Evolutionary conservation across 2,888 invertebrate species (phyloP), one percentile per base, ranked within the genome.

Genomic region (Ecliptopera silaceata): DNA sequence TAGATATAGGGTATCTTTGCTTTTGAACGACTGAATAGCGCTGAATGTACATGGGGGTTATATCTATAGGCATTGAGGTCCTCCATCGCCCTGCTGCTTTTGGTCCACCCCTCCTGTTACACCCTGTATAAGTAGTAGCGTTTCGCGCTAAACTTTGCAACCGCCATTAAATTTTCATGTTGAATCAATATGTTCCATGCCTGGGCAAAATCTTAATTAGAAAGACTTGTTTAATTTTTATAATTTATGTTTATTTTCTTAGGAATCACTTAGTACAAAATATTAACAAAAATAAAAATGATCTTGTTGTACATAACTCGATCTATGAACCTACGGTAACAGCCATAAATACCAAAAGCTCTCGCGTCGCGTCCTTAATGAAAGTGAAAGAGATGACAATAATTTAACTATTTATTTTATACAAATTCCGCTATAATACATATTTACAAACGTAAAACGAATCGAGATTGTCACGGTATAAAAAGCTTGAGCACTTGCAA

Each of bases 341-440:
- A 65, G 63, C 57, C 64, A 60, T 61, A 59, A 59, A 59, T 58
- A 63, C 51, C 56, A 45, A 52, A 62, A 62, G 59, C 55, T n/a
- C 38, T 34, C 48, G 44, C 45, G 31, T 52, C 46, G 50, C 48
- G 26, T 52, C 46, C 49, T 36, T 31, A 36, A 43, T 56, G 58
- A 68, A 69, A 70, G 61, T 71, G 63, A 72, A 71, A 71, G 56
- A 75, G 62, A 75, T 70, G 64, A 70, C 65, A 78, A 74, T 76
- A 77, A 77, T 77, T 81, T 84, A 86, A 85, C 86, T 89, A 86
- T 82, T 84, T 76, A 77, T 88, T 89, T 83, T 85, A 85, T 82
- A 88, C 84, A 87, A 88, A 84, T 88, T 91, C 86, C 87, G 87
- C 89, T 91, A 90, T 89, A 80, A 90, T 91, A 90, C 90, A 91